These are phyloP conservation scores for Seriola rivoliana DNA, from an alignment of 2,113 vertebrate genomes.

Conservation along the genomic window DNA sequence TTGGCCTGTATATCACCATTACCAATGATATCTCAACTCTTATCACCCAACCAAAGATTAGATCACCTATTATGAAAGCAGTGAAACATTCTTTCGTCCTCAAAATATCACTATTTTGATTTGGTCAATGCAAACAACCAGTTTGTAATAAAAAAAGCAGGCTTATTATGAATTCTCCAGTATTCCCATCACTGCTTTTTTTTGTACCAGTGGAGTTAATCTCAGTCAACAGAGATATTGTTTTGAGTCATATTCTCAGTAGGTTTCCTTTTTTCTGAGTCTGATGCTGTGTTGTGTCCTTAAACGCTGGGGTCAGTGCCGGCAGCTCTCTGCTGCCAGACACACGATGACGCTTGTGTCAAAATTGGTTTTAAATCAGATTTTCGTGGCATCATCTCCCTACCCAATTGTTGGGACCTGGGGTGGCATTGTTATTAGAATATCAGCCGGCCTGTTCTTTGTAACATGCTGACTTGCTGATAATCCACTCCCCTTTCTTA, in stretches of 20 bases:
- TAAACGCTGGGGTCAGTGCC: constrained; percentile 47
- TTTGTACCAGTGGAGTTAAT: neutral
- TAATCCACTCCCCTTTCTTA: constrained; percentile 69
- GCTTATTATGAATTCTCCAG: neutral
- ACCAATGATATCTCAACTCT: neutral
- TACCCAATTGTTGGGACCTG: constrained; percentile 28
- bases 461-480: constrained; percentile 64
- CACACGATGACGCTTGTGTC: constrained; percentile 46
- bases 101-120: constrained; percentile 11
- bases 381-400: constrained; percentile 60
- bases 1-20: neutral
- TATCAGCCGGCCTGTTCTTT: constrained; percentile 47
- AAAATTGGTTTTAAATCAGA: constrained; percentile 78
- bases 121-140: neutral
- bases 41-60: neutral
- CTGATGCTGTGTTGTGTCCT: constrained; percentile 35
- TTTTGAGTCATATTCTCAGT: constrained; percentile 27
- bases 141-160: neutral
- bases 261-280: constrained; percentile 5
- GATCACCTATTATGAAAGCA: constrained; percentile 12
- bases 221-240: constrained; percentile 14
- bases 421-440: constrained; percentile 55
- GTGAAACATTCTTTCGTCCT: neutral
- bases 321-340: constrained; percentile 32
- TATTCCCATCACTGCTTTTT: constrained; percentile 6